Evolutionary conservation across 2,888 invertebrate species (phyloP).

Genomic region (Lasioglossum zephyrum): DNA sequence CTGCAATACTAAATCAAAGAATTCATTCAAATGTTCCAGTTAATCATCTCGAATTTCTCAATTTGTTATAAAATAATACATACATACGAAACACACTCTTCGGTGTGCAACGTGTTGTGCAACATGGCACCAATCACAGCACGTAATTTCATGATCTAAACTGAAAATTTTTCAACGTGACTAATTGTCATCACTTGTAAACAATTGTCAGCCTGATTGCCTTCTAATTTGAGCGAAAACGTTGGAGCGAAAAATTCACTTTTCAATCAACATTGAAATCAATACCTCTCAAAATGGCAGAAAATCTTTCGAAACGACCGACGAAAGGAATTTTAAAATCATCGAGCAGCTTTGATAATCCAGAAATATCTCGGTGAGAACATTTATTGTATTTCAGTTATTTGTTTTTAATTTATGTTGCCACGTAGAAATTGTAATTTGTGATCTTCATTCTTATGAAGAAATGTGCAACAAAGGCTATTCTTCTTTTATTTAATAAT

Average conservation of each 20-base stretch:
- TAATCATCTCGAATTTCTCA: not conserved
- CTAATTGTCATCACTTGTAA: slow-evolving; percentile 37
- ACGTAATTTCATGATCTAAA: slow-evolving; percentile 33
- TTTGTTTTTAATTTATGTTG: not conserved
- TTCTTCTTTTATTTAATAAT: not conserved
- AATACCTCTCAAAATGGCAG: slow-evolving; percentile 86
- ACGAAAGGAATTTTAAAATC: slow-evolving; percentile 96
- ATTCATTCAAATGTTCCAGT: slow-evolving; percentile 6
- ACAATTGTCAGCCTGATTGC: slow-evolving; percentile 29
- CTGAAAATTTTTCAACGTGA: slow-evolving; percentile 34
- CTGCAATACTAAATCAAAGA: slow-evolving; percentile 2
- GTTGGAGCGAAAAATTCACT: slow-evolving; percentile 32
- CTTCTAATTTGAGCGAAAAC: slow-evolving; percentile 30
- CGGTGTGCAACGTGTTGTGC: slow-evolving; percentile 26
- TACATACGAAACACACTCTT: slow-evolving; percentile 9
- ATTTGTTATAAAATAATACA: slow-evolving; percentile 26
- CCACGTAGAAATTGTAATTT: not conserved
- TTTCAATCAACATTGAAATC: slow-evolving; percentile 41
- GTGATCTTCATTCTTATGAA: not conserved
- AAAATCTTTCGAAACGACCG: slow-evolving; percentile 93
- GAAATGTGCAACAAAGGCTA: not conserved
- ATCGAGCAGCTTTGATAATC: slow-evolving; percentile 95
- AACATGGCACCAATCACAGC: slow-evolving; percentile 49
- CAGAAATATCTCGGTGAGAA: slow-evolving; percentile 84
- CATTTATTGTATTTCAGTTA: not conserved